phyloP scores from a whole-genome alignment of 2,113 vertebrate genomes.

The Phalacrocorax carbo region DNA sequence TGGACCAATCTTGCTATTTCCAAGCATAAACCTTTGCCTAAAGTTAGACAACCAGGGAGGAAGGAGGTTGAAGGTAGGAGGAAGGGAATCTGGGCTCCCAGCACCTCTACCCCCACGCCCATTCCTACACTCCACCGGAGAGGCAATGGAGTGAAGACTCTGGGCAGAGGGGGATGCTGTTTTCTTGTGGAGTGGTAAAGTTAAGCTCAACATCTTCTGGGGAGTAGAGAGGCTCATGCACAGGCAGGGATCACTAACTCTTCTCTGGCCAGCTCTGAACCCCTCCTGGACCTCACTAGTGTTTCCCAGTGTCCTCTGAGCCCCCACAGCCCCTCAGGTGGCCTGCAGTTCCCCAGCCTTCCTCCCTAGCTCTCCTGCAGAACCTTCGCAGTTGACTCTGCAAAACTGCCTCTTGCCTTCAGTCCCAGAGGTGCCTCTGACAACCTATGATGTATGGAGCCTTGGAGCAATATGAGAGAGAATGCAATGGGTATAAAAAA shows the following conservation, averaged over 20 bases:
- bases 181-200: not conserved
- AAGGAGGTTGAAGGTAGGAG: not conserved
- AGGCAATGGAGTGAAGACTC: accelerated
- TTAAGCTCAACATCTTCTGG: not conserved
- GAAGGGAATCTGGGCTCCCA: accelerated
- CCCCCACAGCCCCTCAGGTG: accelerated
- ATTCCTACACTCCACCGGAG: accelerated
- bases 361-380: accelerated
- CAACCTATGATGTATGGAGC: not conserved
- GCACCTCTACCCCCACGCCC: accelerated
- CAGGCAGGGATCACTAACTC: accelerated
- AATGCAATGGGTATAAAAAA: not conserved
- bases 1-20: not conserved
- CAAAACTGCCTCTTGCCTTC: not conserved
- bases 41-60: not conserved
- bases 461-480: not conserved
- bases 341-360: not conserved
- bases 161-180: not conserved
- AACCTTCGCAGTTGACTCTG: not conserved
- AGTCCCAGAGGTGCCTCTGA: not conserved
- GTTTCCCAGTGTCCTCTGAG: accelerated
- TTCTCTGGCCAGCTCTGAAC: not conserved
- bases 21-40: not conserved
- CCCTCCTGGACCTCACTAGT: accelerated
- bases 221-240: not conserved